Evolutionary conservation across 2,888 invertebrate species (phyloP).

Genomic region (Theretra japonica): DNA sequence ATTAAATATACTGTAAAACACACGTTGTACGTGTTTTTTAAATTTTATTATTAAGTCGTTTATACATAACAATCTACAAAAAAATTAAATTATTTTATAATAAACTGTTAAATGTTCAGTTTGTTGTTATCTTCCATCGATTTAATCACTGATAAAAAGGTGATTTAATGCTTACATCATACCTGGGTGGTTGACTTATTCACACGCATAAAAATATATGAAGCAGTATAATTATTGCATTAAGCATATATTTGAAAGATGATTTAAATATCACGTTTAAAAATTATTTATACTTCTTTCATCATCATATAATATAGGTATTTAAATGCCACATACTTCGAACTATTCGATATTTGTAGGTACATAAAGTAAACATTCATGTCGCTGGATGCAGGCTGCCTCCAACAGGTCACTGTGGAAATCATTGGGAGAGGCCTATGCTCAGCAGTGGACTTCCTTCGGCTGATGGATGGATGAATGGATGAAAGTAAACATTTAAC

Average conservation of each 20-base stretch:
- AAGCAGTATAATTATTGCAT: background rate
- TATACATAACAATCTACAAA: constrained; percentile 78
- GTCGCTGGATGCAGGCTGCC: too few relatives aligned
- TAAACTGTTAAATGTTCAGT: constrained; percentile 76
- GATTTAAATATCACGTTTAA: too few relatives aligned
- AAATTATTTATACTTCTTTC: too few relatives aligned
- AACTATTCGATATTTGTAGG: too few relatives aligned
- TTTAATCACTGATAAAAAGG: constrained; percentile 33
- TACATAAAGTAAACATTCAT: too few relatives aligned
- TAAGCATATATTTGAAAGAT: background rate
- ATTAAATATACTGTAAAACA: constrained; percentile 81
- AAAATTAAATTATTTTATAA: constrained; percentile 82
- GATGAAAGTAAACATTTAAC: too few relatives aligned
- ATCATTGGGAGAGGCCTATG: too few relatives aligned
- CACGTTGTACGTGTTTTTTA: constrained; percentile 83
- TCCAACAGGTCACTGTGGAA: too few relatives aligned
- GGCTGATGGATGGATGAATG: too few relatives aligned
- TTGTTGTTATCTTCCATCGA: constrained; percentile 64
- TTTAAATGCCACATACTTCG: too few relatives aligned
- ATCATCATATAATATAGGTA: too few relatives aligned
- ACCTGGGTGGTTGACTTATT: background rate
- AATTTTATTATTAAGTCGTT: constrained; percentile 81
- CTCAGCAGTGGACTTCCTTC: too few relatives aligned
- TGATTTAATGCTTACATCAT: background rate
- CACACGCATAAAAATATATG: background rate